phyloP scores from a whole-genome alignment of 2,797 vertebrate genomes.

The Allobates femoralis region DNA sequence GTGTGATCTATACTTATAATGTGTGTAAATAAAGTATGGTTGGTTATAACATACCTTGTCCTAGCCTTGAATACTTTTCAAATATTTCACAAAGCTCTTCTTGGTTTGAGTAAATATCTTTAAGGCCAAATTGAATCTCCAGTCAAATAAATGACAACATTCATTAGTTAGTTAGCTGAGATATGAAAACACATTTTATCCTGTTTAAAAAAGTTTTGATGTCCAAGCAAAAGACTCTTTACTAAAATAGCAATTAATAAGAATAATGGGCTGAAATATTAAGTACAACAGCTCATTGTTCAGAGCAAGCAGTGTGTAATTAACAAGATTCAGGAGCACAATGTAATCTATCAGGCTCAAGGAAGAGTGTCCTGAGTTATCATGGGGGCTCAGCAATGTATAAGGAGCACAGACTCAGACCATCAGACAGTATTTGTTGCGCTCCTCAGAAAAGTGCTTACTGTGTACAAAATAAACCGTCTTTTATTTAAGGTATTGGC shows the following conservation, averaged over 20 bases:
- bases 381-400: background rate
- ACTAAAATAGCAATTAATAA: slow-evolving; percentile 36
- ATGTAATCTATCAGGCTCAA: slow-evolving; percentile 38
- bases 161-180: background rate
- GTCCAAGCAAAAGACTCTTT: background rate
- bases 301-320: slow-evolving; percentile 33
- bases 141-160: background rate
- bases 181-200: background rate
- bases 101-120: too few species aligned
- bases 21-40: too few species aligned
- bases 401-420: background rate
- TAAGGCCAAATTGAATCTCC: background rate
- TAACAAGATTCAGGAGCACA: background rate
- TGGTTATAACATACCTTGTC: too few species aligned
- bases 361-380: background rate
- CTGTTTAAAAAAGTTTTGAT: background rate
- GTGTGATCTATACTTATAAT: too few species aligned
- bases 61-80: too few species aligned
- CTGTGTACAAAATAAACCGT: background rate
- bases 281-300: slow-evolving; percentile 44
- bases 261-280: slow-evolving; percentile 30
- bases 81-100: background rate
- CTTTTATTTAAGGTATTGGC: background rate
- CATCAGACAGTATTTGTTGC: background rate
- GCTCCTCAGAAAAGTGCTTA: background rate